A percentile compares a stretch with the other conserved stretches of the same genome.
phyloP scores from a whole-genome alignment of 2,113 vertebrate genomes.

The Ophthalmolycus amberensis region DNA sequence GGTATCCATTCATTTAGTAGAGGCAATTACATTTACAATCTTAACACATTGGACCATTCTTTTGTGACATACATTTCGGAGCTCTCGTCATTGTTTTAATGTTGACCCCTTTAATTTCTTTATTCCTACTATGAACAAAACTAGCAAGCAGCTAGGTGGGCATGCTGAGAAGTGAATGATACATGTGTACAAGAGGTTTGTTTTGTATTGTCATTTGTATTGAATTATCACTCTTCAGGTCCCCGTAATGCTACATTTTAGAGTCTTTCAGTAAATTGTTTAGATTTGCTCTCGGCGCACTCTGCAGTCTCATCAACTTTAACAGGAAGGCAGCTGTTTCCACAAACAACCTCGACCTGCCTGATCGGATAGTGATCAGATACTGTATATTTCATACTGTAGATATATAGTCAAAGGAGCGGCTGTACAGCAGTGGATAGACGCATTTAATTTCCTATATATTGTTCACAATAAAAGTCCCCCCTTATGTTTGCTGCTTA shows the following conservation, averaged over 20 bases:
- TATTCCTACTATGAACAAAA: constrained; percentile 4
- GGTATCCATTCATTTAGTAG: background rate
- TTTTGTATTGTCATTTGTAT: background rate
- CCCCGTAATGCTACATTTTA: no score
- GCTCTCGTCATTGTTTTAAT: background rate
- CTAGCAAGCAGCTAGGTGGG: constrained; percentile 10
- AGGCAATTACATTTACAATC: constrained; percentile 14
- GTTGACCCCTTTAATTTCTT: background rate
- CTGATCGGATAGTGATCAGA: background rate
- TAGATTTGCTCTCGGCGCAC: no score
- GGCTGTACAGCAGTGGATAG: no score
- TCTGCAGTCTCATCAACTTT: no score
- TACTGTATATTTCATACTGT: background rate
- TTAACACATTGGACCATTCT: background rate
- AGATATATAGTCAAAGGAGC: no score
- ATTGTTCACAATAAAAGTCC: background rate
- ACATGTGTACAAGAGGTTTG: background rate
- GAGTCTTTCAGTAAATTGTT: no score
- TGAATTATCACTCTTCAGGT: background rate
- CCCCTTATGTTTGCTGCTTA: no score
- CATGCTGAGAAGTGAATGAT: background rate
- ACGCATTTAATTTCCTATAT: background rate
- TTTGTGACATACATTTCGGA: background rate
- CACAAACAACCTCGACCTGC: no score
- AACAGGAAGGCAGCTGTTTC: no score